These are phyloP conservation scores for Spicauda simplicius DNA, from an alignment of 2,888 invertebrate genomes.

Conservation along the genomic window DNA sequence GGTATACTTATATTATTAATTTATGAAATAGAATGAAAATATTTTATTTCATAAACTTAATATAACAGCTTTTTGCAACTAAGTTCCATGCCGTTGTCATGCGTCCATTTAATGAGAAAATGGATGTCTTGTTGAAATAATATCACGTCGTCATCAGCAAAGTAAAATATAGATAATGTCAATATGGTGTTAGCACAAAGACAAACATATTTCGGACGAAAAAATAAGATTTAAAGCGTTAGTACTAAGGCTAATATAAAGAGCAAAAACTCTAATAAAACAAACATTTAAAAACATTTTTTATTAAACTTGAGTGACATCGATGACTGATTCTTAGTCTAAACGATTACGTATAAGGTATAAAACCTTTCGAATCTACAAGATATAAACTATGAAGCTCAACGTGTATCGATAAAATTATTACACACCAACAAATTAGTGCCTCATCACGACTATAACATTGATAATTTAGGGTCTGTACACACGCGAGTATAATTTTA, in stretches of 20 bases:
- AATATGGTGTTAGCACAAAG: too few species aligned
- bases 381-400: conserved; percentile 47
- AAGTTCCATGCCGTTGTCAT: too few species aligned
- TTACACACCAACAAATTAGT: conserved; percentile 45
- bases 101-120: too few species aligned
- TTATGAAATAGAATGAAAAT: too few species aligned
- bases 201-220: too few species aligned
- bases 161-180: too few species aligned
- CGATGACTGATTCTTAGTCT: conserved; percentile 41
- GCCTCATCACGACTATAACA: conserved; percentile 40
- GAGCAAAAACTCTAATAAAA: conserved; percentile 20
- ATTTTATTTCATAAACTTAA: too few species aligned
- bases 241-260: not conserved
- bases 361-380: conserved; percentile 15
- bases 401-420: conserved; percentile 45
- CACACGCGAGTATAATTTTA: not conserved
- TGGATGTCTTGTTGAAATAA: too few species aligned
- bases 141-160: too few species aligned
- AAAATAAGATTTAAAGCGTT: too few species aligned
- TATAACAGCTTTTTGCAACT: too few species aligned
- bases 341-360: conserved; percentile 7
- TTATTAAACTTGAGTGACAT: conserved; percentile 43
- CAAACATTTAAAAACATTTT: conserved; percentile 39
- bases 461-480: conserved; percentile 12
- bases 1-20: too few species aligned